Percentiles rank a stretch among this genome's conserved stretches.
Conservation (phyloP, 2,797 vertebrate genomes). For the Loriculus beryllinus region DNA sequence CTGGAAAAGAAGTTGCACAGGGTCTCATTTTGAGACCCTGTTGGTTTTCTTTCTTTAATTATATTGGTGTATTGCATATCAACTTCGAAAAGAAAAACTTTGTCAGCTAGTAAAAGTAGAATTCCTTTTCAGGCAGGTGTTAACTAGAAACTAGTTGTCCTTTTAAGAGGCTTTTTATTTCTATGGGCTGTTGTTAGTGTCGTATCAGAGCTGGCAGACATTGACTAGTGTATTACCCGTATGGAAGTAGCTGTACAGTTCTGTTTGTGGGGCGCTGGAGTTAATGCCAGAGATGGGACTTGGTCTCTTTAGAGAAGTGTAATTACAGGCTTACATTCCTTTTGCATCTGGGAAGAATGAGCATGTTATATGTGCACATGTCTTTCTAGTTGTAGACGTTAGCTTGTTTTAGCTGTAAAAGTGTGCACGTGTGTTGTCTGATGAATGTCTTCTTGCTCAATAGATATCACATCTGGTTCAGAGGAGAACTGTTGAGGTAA, state of each 20-base stretch:
- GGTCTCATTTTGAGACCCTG: not conserved
- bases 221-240: accelerated
- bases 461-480: not conserved
- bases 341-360: not conserved
- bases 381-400: not conserved
- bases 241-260: not conserved
- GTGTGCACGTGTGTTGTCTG: accelerated
- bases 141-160: not conserved
- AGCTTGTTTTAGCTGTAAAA: not conserved
- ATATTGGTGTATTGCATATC: not conserved
- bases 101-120: not conserved
- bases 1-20: not conserved
- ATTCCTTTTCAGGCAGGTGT: not conserved
- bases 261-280: not conserved
- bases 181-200: not conserved
- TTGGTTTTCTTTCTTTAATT: not conserved
- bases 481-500: not conserved
- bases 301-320: accelerated
- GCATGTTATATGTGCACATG: accelerated
- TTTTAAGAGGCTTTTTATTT: not conserved
- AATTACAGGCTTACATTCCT: not conserved
- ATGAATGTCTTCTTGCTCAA: not conserved
- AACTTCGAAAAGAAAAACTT: not conserved
- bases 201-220: not conserved
- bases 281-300: not conserved